A percentile compares a stretch with the other conserved stretches of the same genome.
phyloP scores from a whole-genome alignment of 2,113 vertebrate genomes.

The Trochalopteron elliotii region DNA sequence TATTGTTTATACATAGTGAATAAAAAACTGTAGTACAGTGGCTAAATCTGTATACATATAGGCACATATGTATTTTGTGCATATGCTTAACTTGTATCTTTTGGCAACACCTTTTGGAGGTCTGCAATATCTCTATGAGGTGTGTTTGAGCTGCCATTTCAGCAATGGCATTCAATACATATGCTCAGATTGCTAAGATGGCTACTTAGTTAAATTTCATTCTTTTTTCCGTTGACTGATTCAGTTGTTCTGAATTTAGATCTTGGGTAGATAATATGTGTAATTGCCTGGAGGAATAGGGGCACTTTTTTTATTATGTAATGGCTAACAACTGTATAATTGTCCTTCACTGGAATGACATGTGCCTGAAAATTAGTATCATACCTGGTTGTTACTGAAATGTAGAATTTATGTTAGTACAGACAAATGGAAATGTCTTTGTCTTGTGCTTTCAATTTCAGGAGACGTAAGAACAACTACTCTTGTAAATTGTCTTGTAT shows the following conservation, averaged over 20 bases:
- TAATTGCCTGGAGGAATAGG: background rate
- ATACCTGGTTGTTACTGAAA: background rate
- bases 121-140: background rate
- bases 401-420: background rate
- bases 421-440: background rate
- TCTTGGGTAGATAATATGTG: background rate
- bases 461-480: background rate
- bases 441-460: background rate
- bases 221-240: background rate
- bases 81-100: background rate
- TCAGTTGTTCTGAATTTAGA: background rate
- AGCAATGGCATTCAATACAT: background rate
- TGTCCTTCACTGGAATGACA: background rate
- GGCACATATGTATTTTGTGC: background rate
- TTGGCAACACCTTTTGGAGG: background rate
- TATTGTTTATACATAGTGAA: background rate
- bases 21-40: background rate
- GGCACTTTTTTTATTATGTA: background rate
- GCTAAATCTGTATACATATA: background rate
- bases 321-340: background rate
- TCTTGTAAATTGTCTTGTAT: background rate
- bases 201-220: background rate
- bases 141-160: background rate
- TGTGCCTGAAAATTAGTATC: background rate
- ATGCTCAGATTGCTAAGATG: background rate